These are phyloP conservation scores for Nothocercus julius DNA, from an alignment of 2,113 vertebrate species.

Conservation along the genomic window DNA sequence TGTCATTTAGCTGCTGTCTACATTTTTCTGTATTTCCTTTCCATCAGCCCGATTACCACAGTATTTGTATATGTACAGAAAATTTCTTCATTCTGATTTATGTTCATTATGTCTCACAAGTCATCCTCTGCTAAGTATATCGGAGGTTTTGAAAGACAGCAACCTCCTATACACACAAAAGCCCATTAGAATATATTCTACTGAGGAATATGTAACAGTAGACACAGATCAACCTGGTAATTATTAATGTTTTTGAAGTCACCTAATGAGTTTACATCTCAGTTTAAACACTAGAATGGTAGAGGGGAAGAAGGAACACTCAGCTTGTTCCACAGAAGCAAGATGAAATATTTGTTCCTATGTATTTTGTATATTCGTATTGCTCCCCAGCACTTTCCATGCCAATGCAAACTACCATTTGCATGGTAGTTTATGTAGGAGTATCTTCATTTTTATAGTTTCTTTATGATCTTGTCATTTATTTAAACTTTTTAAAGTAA, in stretches of 20 bases:
- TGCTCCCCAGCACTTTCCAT: neutral
- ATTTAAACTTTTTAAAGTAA: neutral
- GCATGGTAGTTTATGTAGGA: neutral
- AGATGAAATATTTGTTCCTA: neutral
- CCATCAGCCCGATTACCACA: neutral
- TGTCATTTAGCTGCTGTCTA: constrained; percentile 17
- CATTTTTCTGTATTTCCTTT: constrained; percentile 22
- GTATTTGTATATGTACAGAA: constrained; percentile 31
- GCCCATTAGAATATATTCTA: neutral
- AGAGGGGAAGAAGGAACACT: neutral
- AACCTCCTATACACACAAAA: neutral
- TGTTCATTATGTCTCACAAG: neutral
- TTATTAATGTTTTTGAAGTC: neutral
- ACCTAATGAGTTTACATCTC: neutral
- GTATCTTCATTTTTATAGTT: neutral
- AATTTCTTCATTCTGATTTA: constrained; percentile 8
- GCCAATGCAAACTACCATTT: neutral
- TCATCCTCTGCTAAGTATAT: neutral
- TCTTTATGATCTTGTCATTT: neutral
- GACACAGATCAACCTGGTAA: neutral
- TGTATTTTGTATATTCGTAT: neutral
- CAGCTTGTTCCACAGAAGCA: neutral
- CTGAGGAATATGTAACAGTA: neutral
- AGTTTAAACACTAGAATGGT: neutral
- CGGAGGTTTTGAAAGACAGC: neutral